A percentile compares a stretch with the other conserved stretches of the same genome.
phyloP scores from a whole-genome alignment of 2,888 invertebrate species.

The Neoascia interrupta region DNA sequence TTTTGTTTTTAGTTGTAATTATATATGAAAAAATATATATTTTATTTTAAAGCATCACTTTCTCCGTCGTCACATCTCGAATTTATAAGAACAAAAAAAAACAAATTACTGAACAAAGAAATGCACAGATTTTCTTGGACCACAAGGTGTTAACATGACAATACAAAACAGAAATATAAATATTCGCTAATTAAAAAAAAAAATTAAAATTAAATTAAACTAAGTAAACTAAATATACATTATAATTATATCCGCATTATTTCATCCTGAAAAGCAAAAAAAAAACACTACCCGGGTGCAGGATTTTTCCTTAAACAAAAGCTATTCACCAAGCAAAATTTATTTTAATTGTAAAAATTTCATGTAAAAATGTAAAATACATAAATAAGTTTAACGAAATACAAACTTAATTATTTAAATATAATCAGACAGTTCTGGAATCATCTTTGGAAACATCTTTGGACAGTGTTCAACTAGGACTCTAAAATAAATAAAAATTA shows the following conservation, averaged over 20 bases:
- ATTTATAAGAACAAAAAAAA: constrained; percentile 19
- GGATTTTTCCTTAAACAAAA: constrained; percentile 22
- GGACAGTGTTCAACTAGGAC: constrained; percentile 21
- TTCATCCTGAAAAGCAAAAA: constrained; percentile 57
- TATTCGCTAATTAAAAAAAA: constrained; percentile 37
- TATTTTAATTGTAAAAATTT: constrained; percentile 41
- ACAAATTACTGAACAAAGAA: constrained; percentile 45
- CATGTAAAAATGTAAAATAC: constrained; percentile 61
- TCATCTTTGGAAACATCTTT: constrained; percentile 5
- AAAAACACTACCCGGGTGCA: constrained; percentile 13
- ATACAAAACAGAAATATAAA: constrained; percentile 68
- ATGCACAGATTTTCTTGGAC: constrained; percentile 70
- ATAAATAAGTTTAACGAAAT: constrained; percentile 17
- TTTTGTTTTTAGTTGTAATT: constrained; percentile 28
- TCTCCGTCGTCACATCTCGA: constrained; percentile 48
- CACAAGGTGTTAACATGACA: constrained; percentile 73
- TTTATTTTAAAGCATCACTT: constrained; percentile 38
- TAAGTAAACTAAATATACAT: constrained; percentile 63
- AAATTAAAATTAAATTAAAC: constrained; percentile 37
- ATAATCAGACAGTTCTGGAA: constrained; percentile 62
- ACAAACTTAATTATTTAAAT: constrained; percentile 48
- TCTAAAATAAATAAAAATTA: constrained; percentile 57
- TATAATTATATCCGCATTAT: constrained; percentile 15
- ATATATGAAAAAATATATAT: too few species aligned
- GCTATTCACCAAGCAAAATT: constrained; percentile 18